Evolutionary conservation across 2,888 invertebrate species (phyloP), one percentile per base, ranked within the genome.

Genomic region (Apomyelois bistriatella): DNA sequence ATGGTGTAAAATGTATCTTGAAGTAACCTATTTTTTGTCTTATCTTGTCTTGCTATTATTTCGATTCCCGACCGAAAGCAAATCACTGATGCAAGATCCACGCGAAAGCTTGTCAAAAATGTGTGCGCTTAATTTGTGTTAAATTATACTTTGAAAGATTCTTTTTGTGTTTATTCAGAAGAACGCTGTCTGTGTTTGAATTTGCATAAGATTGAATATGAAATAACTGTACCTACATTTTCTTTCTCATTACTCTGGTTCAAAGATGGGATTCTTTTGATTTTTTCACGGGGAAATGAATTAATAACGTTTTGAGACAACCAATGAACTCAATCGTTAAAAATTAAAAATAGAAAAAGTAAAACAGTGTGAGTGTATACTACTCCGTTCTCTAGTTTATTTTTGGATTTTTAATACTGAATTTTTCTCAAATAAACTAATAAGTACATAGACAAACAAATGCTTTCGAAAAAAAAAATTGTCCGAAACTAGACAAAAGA

Each of bases 121-220:
- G 67, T 66, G 68, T 74, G 62, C 64, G 71, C 74, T 77, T 81
- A 82, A 82, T 80, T 82, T 82, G 68, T 73, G 70, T 72, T 71
- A 78, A 80, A 82, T 80, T 81, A 76, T 79, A 80, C 73, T 78
- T 72, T 72, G 63, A 72, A 76, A 71, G 70, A 69, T 76, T 65
- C 67, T 70, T n/a, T 74, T 70, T 65, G 62, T 60, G 57, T 62
- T 61, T 58, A 52, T 65, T 61, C 58, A 63, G 63, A 67, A 60
- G 59, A 58, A 55, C 51, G 53, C 52, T 53, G 58, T 58, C 57
- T 58, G 61, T 69, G 62, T 68, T 70, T 65, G 58, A 65, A 79
- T 81, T 82, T 75, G 71, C 77, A 81, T 81, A 65, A 68, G 70
- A 78, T 75, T 74, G 66, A 71, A 72, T 64, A 67, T 60, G 69